Conservation (phyloP, 2,113 vertebrate species). For the Lagenorhynchus albirostris region DNA sequence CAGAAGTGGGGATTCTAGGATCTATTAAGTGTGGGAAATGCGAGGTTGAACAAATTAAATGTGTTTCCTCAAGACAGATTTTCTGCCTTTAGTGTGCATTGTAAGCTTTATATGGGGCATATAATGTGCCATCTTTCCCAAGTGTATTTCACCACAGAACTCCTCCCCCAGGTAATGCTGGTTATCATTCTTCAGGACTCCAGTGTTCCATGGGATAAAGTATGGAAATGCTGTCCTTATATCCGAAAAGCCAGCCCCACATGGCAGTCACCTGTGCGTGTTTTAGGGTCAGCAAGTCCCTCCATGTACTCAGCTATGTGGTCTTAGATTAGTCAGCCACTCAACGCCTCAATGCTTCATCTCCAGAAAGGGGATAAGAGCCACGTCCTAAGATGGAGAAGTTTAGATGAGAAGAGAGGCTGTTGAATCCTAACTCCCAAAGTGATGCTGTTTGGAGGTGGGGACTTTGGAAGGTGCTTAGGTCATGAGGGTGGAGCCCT, state of each 20-base stretch:
- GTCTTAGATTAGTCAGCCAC: neutral
- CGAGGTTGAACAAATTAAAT: neutral
- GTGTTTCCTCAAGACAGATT: neutral
- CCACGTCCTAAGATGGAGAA: neutral
- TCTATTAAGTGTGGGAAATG: neutral
- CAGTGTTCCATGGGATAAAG: neutral
- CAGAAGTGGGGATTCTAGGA: neutral
- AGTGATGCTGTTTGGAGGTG: neutral
- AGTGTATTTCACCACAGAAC: neutral
- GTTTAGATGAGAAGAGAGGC: neutral
- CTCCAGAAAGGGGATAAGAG: neutral
- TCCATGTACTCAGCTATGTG: neutral
- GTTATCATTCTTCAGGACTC: neutral
- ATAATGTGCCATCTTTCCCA: neutral
- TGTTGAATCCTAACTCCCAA: neutral
- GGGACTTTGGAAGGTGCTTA: neutral
- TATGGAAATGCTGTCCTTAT: neutral
- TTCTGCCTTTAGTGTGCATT: fast-evolving
- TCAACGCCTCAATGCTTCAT: neutral
- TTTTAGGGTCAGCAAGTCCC: neutral
- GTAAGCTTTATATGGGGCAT: neutral
- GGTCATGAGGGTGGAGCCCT: neutral
- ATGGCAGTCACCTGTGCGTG: fast-evolving
- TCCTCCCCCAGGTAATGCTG: neutral
- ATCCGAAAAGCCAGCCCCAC: neutral